Base-by-base conservation (phyloP, 1,140 invertebrate species). In the Andrena cerasifolii region DNA sequence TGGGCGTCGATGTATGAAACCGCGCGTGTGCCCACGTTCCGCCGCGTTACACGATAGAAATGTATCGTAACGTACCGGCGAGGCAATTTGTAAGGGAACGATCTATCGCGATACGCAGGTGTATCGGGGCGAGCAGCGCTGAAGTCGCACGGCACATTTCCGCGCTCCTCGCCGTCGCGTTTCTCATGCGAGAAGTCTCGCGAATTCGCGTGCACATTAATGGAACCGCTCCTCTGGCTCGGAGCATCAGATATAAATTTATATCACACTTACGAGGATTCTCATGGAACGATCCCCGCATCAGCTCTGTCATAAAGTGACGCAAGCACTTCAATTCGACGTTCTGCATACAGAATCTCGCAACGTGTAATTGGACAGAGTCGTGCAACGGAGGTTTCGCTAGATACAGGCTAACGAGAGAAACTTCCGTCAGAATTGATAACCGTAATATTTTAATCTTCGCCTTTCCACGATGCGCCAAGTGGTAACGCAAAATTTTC, bases 1-100 rank as follows among this genome's bases (percentile, higher is more conserved):
- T 77, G 67, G 75, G 75, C 51, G 75, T 66, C 36, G 16, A 71
- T 16, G 66, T 53, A 70, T 77, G 67, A 77, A 71, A 77, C 54
- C 36, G 67, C 53, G 62, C 18, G 66, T 77, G 65, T 70, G 66
- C 66, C 54, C 54, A 70, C 74, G 54, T 49, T 47, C 47, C 51
- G 51, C 14, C 24, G 72, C 62, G 10, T 58, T 76, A 62, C 53
- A n/a, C 45, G 66, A 45, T 61, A 62, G 26, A 77, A 71, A 59
- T 33, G 75, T 26, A 70, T 59, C 66, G 66, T 61, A 59, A 68
- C 53, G 12, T 14, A 40, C 67, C 26, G 21, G 14, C 72, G 24
- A n/a, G 28, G 67, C 67, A 51, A 43, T 71, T 71, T 43, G 47
- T 5, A 18, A 4, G 5, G 5, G 16, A 58, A 71, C 54, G 65